phyloP scores from a whole-genome alignment of 2,113 vertebrate genomes.

The Sinosuthora webbiana region DNA sequence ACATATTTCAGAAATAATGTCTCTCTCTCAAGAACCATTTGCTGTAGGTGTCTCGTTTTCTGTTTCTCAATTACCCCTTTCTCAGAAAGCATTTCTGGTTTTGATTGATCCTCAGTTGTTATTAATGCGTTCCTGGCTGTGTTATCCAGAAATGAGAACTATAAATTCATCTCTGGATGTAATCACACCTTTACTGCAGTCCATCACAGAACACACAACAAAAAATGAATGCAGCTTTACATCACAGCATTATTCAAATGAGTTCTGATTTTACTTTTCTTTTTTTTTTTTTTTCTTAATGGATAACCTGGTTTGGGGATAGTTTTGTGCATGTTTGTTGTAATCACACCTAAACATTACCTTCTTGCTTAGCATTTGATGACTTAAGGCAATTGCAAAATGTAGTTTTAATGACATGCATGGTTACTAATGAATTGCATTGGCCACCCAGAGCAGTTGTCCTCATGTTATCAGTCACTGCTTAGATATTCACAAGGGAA shows the following conservation, averaged over 20 bases:
- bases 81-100: neutral
- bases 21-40: neutral
- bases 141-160: neutral
- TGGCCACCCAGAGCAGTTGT: constrained; percentile 48
- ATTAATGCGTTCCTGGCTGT: neutral
- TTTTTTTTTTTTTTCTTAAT: neutral
- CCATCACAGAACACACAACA: neutral
- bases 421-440: constrained; percentile 35
- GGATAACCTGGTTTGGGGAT: neutral
- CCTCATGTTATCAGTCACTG: constrained; percentile 55
- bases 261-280: neutral
- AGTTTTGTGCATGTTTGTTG: neutral
- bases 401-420: constrained; percentile 28
- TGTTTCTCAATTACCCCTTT: constrained; percentile 3
- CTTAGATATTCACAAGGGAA: constrained; percentile 51
- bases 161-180: neutral
- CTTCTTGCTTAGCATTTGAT: neutral
- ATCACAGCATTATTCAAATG: neutral
- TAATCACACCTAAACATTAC: neutral
- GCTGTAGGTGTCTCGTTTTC: neutral
- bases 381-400: constrained; percentile 30
- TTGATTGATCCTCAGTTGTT: neutral
- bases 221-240: neutral
- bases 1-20: neutral
- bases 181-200: neutral